Evolutionary conservation across 1,140 invertebrate genomes (phyloP).

Genomic region (Caenorhabditis inopinata): DNA sequence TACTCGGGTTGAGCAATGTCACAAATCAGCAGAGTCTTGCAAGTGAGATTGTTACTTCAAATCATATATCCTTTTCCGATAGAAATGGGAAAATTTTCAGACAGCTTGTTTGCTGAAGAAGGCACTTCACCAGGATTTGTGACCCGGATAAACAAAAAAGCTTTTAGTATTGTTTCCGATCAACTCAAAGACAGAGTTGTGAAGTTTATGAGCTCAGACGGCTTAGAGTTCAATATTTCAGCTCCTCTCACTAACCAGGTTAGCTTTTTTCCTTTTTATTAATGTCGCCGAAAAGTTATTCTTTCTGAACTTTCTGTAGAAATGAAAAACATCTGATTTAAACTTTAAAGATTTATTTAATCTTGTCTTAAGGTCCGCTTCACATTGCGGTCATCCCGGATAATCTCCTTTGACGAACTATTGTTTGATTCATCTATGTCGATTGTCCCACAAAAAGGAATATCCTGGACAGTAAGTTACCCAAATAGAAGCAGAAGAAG

Average conservation of each 20-base stretch:
- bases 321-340: neutral
- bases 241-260: slow-evolving; percentile 51
- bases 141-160: slow-evolving; percentile 49
- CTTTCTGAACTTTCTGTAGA: too few species aligned
- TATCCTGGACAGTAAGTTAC: slow-evolving; percentile 51
- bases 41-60: too few species aligned
- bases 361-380: slow-evolving; percentile 51
- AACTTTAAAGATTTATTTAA: neutral
- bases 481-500: neutral
- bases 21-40: slow-evolving; percentile 20
- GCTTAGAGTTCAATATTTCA: slow-evolving; percentile 58
- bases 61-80: too few species aligned
- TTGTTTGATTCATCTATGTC: slow-evolving; percentile 51
- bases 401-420: slow-evolving; percentile 49
- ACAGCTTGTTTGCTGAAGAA: slow-evolving; percentile 53
- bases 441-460: slow-evolving; percentile 50
- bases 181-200: slow-evolving; percentile 59
- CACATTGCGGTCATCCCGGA: slow-evolving; percentile 48
- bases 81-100: too few species aligned
- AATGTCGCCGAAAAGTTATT: too few species aligned
- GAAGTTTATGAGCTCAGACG: slow-evolving; percentile 61
- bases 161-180: slow-evolving; percentile 48
- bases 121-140: slow-evolving; percentile 52
- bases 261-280: too few species aligned
- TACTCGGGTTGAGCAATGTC: slow-evolving; percentile 32